phyloP scores from a whole-genome alignment of 2,888 invertebrate species.

The Eupithecia centaureata region DNA sequence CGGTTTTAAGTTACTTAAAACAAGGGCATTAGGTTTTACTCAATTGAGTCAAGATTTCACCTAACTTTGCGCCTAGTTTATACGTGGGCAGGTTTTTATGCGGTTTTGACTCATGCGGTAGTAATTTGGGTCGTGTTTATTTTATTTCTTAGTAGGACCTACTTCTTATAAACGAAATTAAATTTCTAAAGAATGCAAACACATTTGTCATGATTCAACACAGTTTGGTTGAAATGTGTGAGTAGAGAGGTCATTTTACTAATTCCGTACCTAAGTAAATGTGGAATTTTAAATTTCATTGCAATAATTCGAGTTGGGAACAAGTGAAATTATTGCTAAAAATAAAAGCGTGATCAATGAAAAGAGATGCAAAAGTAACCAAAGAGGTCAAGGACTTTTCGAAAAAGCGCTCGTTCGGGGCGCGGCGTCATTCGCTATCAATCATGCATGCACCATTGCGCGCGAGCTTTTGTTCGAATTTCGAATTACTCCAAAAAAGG shows the following conservation, averaged over 20 bases:
- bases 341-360: constrained; percentile 10
- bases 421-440: constrained; percentile 78
- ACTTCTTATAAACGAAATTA: neutral
- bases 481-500: constrained; percentile 78
- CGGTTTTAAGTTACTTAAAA: constrained; percentile 26
- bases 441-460: constrained; percentile 83
- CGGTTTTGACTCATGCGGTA: constrained; percentile 7
- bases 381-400: constrained; percentile 75
- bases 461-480: constrained; percentile 80
- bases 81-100: neutral
- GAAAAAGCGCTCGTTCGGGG: constrained; percentile 67
- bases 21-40: constrained; percentile 17
- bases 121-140: constrained; percentile 2
- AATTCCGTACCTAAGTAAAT: neutral
- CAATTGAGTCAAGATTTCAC: neutral
- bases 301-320: neutral
- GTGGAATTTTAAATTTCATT: neutral
- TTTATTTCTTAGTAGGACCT: constrained; percentile 2
- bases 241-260: constrained; percentile 1
- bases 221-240: neutral
- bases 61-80: neutral
- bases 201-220: constrained; percentile 8
- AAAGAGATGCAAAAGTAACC: constrained; percentile 49
- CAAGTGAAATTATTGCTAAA: neutral
- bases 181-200: neutral